phyloP scores from a whole-genome alignment of 53 echinoderm and acorn worm species.

The Crossaster papposus region DNA sequence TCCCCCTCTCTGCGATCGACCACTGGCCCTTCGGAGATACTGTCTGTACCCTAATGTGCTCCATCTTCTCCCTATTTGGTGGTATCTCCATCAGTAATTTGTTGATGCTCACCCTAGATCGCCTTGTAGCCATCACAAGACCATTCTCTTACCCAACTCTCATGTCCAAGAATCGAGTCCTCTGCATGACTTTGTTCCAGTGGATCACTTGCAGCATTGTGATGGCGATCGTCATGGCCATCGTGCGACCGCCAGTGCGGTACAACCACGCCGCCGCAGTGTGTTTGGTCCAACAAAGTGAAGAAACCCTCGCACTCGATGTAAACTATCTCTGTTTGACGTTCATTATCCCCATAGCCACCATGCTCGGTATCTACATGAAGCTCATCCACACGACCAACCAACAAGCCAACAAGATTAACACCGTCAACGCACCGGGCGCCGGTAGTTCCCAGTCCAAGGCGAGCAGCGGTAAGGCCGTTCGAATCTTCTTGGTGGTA shows the following conservation, averaged over 20 bases:
- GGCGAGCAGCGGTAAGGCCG: constrained; percentile 66
- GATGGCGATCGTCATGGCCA: background rate
- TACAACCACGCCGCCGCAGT: constrained; percentile 14
- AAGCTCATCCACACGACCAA: constrained; percentile 47
- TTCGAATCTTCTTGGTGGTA: constrained; percentile 74
- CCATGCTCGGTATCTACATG: constrained; percentile 20
- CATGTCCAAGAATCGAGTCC: background rate
- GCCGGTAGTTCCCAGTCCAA: background rate
- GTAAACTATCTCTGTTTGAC: constrained; percentile 16
- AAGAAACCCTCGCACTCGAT: background rate
- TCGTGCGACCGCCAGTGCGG: background rate
- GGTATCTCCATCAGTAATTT: background rate
- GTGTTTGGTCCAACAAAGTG: background rate
- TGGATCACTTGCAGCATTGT: background rate
- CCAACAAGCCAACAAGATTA: constrained; percentile 19
- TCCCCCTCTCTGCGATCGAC: constrained; percentile 29
- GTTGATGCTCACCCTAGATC: constrained; percentile 10
- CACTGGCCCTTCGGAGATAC: constrained; percentile 7
- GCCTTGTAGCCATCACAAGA: constrained; percentile 30
- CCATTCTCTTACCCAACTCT: constrained; percentile 36
- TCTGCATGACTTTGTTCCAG: background rate
- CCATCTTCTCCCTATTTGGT: too few relatives aligned
- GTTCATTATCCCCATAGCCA: constrained; percentile 3
- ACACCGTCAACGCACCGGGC: background rate
- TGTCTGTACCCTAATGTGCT: constrained; percentile 19